These are phyloP conservation scores for Lasioglossum malachurum DNA, from an alignment of 2,888 invertebrate genomes.

Conservation along the genomic window DNA sequence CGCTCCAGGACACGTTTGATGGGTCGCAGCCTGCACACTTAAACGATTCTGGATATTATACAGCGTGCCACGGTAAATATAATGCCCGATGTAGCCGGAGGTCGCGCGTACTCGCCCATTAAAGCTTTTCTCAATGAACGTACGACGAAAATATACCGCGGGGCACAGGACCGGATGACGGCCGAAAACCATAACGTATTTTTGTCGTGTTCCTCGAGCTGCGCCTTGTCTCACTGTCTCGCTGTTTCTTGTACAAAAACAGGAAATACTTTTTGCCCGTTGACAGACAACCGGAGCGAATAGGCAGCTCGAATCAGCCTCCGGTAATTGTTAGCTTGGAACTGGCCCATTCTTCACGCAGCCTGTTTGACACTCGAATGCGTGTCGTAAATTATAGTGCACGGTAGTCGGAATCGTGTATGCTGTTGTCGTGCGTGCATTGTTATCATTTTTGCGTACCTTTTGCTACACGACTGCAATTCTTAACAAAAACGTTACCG, in stretches of 20 bases:
- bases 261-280: conserved; percentile 66
- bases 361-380: neutral
- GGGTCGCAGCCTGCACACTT: conserved; percentile 3
- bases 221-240: conserved; percentile 12
- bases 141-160: conserved; percentile 67
- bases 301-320: conserved; percentile 15
- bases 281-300: conserved; percentile 54
- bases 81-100: conserved; percentile 13
- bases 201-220: conserved; percentile 61
- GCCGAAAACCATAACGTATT: conserved; percentile 64
- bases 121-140: conserved; percentile 69
- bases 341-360: neutral
- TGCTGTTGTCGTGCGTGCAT: neutral
- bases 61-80: conserved; percentile 7
- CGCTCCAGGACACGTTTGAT: conserved; percentile 3
- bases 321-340: neutral
- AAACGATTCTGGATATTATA: conserved; percentile 9
- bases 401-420: neutral
- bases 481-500: neutral
- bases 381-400: neutral
- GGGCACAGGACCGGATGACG: conserved; percentile 65
- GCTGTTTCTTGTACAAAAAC: conserved; percentile 52
- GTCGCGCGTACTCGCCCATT: conserved; percentile 45
- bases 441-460: neutral
- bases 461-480: neutral